Evolutionary conservation across 2,797 vertebrate species (phyloP).

Genomic region (Agapornis canus): DNA sequence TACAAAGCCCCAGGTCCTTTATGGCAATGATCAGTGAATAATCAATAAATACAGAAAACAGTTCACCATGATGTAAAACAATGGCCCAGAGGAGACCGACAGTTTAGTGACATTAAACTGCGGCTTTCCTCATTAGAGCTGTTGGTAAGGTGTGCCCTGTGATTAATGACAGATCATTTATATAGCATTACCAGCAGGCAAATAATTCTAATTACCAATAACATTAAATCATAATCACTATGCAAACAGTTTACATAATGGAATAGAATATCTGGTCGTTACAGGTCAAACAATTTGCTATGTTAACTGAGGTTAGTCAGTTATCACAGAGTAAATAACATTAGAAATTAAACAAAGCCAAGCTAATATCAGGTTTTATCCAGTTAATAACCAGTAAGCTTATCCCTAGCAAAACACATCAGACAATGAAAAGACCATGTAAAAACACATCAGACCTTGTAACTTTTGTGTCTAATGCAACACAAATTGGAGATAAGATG

Average conservation of each 20-base stretch:
- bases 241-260: slow-evolving; percentile 73
- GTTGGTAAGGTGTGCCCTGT: slow-evolving; percentile 30
- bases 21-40: not conserved
- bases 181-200: slow-evolving; percentile 58
- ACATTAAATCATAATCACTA: slow-evolving; percentile 67
- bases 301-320: slow-evolving; percentile 68
- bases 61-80: not conserved
- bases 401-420: slow-evolving; percentile 11
- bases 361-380: slow-evolving; percentile 62
- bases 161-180: slow-evolving; percentile 61
- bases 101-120: not conserved
- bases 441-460: slow-evolving; percentile 10
- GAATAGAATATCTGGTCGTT: slow-evolving; percentile 69
- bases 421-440: not conserved
- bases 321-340: slow-evolving; percentile 69
- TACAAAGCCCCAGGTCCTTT: not conserved
- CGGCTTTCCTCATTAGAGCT: slow-evolving; percentile 23
- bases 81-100: not conserved
- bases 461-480: not conserved
- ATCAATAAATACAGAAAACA: not conserved
- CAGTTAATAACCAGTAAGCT: slow-evolving; percentile 24
- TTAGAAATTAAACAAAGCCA: slow-evolving; percentile 65
- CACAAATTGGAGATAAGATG: slow-evolving; percentile 1
- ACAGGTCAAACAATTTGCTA: slow-evolving; percentile 60
- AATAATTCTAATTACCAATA: slow-evolving; percentile 69